phyloP scores from a whole-genome alignment of 2,797 vertebrate genomes.

The Helostoma temminkii region DNA sequence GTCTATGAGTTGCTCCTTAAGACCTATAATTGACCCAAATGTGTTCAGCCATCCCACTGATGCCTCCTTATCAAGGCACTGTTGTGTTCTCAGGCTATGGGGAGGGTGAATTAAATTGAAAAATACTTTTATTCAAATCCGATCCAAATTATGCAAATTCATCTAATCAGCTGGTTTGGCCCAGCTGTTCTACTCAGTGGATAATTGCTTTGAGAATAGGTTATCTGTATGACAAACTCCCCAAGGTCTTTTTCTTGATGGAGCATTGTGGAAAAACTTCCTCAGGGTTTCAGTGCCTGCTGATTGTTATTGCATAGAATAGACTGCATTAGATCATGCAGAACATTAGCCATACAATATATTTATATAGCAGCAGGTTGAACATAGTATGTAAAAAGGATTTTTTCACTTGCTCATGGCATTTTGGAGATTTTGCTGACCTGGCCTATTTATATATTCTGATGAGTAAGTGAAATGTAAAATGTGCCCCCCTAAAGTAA shows the following conservation, averaged over 20 bases:
- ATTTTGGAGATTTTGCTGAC: not conserved
- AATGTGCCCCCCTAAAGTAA: not conserved
- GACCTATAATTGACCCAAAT: not conserved
- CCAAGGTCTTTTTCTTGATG: slow-evolving; percentile 44
- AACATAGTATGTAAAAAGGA: not conserved
- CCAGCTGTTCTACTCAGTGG: slow-evolving; percentile 65
- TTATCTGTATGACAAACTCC: slow-evolving; percentile 68
- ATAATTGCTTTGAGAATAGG: slow-evolving; percentile 68
- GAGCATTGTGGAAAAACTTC: slow-evolving; percentile 43
- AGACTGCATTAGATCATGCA: slow-evolving; percentile 22
- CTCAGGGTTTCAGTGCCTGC: slow-evolving; percentile 20
- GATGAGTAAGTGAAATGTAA: not conserved
- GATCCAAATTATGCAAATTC: slow-evolving; percentile 70
- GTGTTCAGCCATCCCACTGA: not conserved
- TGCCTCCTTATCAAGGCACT: not conserved
- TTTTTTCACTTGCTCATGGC: not conserved
- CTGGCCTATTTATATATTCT: not conserved
- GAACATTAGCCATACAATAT: slow-evolving; percentile 3
- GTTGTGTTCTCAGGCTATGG: slow-evolving; percentile 10
- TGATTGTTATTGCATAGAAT: slow-evolving; percentile 42
- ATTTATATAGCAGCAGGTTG: slow-evolving; percentile 7
- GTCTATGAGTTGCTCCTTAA: not conserved
- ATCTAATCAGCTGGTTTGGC: slow-evolving; percentile 67
- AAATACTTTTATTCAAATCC: slow-evolving; percentile 65
- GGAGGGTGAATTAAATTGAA: slow-evolving; percentile 30